A percentile compares a stretch with the other conserved stretches of the same genome.
Conservation (phyloP, 2,113 vertebrate species). For the Saimiri boliviensis region DNA sequence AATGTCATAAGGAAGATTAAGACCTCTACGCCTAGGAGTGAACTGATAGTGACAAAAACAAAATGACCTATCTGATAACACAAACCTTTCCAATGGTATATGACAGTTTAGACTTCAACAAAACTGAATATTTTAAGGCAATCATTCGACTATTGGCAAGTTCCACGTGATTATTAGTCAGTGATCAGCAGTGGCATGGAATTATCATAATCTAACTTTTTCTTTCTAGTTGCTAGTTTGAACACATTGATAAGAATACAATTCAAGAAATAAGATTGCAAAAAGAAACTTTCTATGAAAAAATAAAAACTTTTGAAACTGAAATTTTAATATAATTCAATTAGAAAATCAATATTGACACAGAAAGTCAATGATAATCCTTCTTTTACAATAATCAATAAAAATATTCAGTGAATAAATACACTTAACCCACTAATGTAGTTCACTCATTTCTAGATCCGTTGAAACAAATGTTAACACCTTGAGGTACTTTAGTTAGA, state of each 20-base stretch:
- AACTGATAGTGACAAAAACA: conserved; percentile 43
- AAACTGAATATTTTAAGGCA: neutral
- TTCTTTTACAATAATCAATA: conserved; percentile 64
- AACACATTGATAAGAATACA: neutral
- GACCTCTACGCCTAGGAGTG: neutral
- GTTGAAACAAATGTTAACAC: conserved; percentile 24
- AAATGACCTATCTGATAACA: conserved; percentile 44
- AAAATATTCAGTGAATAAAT: conserved; percentile 70
- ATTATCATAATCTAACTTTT: neutral
- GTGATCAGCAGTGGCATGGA: neutral
- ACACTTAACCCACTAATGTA: conserved; percentile 58
- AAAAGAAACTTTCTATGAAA: neutral
- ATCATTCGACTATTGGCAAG: neutral
- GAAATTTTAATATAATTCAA: conserved; percentile 31
- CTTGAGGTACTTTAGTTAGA: conserved; percentile 75
- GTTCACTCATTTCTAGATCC: conserved; percentile 67
- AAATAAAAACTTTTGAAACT: conserved; percentile 39
- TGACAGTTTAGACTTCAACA: neutral
- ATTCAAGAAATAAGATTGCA: neutral
- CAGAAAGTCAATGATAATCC: conserved; percentile 60
- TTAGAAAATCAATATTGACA: conserved; percentile 44
- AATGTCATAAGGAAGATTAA: conserved; percentile 63
- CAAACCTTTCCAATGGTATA: neutral
- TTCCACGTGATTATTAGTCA: neutral
- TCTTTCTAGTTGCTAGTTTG: neutral